Conservation (phyloP, 2,113 vertebrate species). For the Dendropsophus ebraccatus region DNA sequence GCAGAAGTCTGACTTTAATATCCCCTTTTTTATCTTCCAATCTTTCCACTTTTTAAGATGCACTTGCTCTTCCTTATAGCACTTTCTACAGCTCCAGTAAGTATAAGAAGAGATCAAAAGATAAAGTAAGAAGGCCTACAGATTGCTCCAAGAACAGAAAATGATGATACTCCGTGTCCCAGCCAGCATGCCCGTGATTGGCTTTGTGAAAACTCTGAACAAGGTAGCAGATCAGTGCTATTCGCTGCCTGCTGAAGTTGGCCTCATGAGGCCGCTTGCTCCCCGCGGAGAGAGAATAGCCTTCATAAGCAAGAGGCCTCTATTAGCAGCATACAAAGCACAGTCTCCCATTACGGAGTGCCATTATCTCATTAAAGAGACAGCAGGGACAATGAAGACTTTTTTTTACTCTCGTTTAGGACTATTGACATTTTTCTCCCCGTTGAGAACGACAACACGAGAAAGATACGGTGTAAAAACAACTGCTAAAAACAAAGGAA, state of each 20-base stretch:
- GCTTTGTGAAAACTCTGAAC: slow-evolving; percentile 47
- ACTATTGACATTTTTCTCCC: slow-evolving; percentile 45
- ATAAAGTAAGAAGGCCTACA: slow-evolving; percentile 47
- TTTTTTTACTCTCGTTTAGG: slow-evolving; percentile 46
- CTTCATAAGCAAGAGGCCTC: slow-evolving; percentile 55
- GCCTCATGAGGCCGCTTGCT: slow-evolving; percentile 46
- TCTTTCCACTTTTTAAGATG: slow-evolving; percentile 17
- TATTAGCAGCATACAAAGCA: slow-evolving; percentile 56
- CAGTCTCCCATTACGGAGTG: slow-evolving; percentile 49
- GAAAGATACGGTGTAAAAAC: slow-evolving; percentile 4
- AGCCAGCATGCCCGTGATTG: slow-evolving; percentile 35
- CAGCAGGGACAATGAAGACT: slow-evolving; percentile 36
- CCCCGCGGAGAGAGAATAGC: slow-evolving; percentile 54
- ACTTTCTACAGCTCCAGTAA: slow-evolving; percentile 38
- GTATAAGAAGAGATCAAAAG: slow-evolving; percentile 44
- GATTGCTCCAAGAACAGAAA: slow-evolving; percentile 53
- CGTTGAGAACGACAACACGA: background rate
- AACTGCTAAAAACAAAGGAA: background rate
- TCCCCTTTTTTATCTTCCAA: background rate
- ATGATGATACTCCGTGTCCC: slow-evolving; percentile 27
- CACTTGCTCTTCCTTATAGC: slow-evolving; percentile 12
- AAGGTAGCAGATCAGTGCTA: slow-evolving; percentile 46
- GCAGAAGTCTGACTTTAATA: slow-evolving; percentile 10
- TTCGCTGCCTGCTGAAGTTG: slow-evolving; percentile 43
- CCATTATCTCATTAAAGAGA: slow-evolving; percentile 57